Conservation (phyloP, 92 coral and sea anemone genomes). For the Porites rus region DNA sequence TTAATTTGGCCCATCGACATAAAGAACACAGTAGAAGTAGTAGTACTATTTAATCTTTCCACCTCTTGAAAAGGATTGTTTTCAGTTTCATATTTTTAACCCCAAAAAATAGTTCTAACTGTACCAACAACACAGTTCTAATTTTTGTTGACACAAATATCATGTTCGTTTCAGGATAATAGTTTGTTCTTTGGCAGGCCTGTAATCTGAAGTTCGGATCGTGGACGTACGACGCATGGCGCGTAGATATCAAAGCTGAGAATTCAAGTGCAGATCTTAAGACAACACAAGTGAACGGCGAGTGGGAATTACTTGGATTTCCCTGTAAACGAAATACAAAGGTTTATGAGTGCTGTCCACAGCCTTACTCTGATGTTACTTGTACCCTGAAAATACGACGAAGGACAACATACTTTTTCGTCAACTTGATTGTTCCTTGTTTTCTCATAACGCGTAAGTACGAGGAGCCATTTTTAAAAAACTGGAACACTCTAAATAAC, state of each 20-base stretch:
- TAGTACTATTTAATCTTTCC: too few species aligned
- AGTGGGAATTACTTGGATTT: constrained; percentile 88
- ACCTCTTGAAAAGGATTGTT: too few species aligned
- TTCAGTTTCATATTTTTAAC: too few species aligned
- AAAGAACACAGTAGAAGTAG: too few species aligned
- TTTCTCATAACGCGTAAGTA: constrained; percentile 88
- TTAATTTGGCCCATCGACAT: background rate
- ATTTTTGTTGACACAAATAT: too few species aligned
- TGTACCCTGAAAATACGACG: constrained; percentile 86
- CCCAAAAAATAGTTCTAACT: too few species aligned
- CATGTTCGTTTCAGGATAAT: background rate
- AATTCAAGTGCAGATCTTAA: constrained; percentile 54
- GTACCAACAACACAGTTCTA: too few species aligned
- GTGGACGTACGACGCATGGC: constrained; percentile 90
- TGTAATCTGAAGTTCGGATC: constrained; percentile 93
- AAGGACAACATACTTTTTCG: constrained; percentile 83
- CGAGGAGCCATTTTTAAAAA: background rate
- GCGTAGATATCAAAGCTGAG: constrained; percentile 84
- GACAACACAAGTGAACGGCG: constrained; percentile 83
- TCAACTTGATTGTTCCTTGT: constrained; percentile 90
- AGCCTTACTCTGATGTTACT: constrained; percentile 90
- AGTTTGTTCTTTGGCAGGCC: constrained; percentile 30
- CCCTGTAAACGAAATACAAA: constrained; percentile 68
- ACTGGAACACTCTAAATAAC: too few species aligned
- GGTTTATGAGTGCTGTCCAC: constrained; percentile 81